Base-by-base conservation (phyloP, 2,797 vertebrate species). In the Sebastolobus altivelis region DNA sequence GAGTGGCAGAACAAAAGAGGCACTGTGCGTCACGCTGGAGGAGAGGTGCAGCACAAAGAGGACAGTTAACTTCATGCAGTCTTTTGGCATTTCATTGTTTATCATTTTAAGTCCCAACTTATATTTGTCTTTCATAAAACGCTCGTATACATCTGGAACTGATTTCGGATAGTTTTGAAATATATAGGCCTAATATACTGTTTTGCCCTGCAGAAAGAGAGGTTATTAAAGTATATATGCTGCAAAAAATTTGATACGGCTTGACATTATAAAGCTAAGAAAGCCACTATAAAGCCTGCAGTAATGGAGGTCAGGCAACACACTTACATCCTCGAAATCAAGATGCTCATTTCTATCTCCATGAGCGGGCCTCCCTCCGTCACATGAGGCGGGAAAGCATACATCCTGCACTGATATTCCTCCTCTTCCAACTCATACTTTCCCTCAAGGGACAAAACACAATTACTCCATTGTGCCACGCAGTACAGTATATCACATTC, bases 1-100 rank as follows among this genome's bases (percentile, higher is more conserved):
- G 91, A 93, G 88, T 86, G 89, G 88, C 89, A 86, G 91, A 94
- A 94, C 91, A 94, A 94, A 94, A 94, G 92, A 87, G 87, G 77
- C 81, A 77, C 90, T 89, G 92, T 94, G 86, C 40, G 82, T 88
- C 89, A 88, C 61, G 55, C 84, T 74, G 72, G 78, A 66, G 75
- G 76, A 88, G 82, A 90, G 76, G 40, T 72, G 70, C 75, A 58
- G 86, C 52, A 88, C 88, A 93, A 91, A 89, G 91, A 88, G 83
- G 89, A 86, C 82, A 73, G 75, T 78, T 60, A 87, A 89, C 86
- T 88, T 81, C 77, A 75, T 81, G 81, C 85, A 82, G 88, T 87
- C 90, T 86, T 18, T 90, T 89, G 90, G 87, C 88, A 88, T 93
- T 89, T 90, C 89, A 85, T 86, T 92, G 92, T 95, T 94, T 95